Conservation (phyloP, 2,113 vertebrate species). For the Grus americana region DNA sequence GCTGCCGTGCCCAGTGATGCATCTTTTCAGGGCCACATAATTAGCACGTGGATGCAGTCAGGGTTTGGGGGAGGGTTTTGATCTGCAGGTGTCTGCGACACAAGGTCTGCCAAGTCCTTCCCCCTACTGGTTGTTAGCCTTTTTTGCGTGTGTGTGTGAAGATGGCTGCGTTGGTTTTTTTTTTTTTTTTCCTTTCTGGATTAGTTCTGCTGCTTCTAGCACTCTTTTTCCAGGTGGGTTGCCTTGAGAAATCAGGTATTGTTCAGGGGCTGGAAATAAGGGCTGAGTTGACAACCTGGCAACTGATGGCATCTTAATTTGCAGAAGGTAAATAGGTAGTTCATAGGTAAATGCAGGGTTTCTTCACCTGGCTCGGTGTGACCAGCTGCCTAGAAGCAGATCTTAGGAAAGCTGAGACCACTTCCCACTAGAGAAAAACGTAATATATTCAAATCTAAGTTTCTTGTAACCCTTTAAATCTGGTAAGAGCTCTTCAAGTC, state of each 20-base stretch:
- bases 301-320: background rate
- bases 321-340: background rate
- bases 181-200: background rate
- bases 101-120: background rate
- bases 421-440: background rate
- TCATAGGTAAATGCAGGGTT: background rate
- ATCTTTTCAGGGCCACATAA: background rate
- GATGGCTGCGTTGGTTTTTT: fast-evolving
- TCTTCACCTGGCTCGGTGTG: background rate
- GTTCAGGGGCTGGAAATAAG: background rate
- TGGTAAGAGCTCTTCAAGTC: background rate
- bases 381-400: background rate
- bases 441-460: background rate
- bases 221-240: background rate
- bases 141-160: background rate
- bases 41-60: background rate
- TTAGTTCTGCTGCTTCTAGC: background rate
- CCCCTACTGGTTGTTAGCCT: background rate
- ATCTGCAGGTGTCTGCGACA: fast-evolving
- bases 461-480: background rate
- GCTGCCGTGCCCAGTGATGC: fast-evolving
- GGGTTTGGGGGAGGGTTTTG: background rate
- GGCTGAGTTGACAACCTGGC: background rate
- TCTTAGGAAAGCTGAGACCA: background rate
- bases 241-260: background rate